Evolutionary conservation across 2,888 invertebrate species (phyloP), one percentile per base, ranked within the genome.

Genomic region (Prosapia bicincta): DNA sequence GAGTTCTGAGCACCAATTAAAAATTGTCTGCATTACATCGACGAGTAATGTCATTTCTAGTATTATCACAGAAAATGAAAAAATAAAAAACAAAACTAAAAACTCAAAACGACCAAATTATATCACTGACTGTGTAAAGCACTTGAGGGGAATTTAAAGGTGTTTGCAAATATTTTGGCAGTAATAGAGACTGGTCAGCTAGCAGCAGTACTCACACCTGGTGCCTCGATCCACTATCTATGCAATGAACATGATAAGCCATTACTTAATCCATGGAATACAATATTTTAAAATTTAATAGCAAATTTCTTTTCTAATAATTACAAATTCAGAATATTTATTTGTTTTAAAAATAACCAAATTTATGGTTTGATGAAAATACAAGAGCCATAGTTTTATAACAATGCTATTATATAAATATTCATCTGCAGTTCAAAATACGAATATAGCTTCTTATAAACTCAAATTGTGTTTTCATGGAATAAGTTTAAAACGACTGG

Each of bases 121-220:
- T 72, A 80, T n/a, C n/a, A n/a, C n/a, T 81, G 81, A 82, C 81
- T 80, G 81, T 81, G 79, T 81, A 82, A 82, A 82, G 82, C 82
- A 82, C 82, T 82, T 82, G 81, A 81, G 81, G 81, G 82, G 80
- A 81, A 81, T 80, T 82, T 80, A 80, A 80, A 82, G 80, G 80
- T 81, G 77, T 76, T 38, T 72, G 66, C 20, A 72, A n/a, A 71
- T 71, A 7, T 69, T 24, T 65, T 71, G 70, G 75, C 70, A 75
- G 75, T 75, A 26, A 74, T 69, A 69, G 70, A 70, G 70, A 66
- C 70, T 68, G 32, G 68, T 69, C 76, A 76, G 76, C 76, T 76
- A 76, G 76, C 76, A 76, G 76, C 76, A 76, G 72, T 28, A 20
- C 54, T 13, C 54, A 5, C 13, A 54, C 54, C 54, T 54, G 54